Evolutionary conservation across 2,113 vertebrate species (phyloP).

Genomic region (Mesoclemmys tuberculata): DNA sequence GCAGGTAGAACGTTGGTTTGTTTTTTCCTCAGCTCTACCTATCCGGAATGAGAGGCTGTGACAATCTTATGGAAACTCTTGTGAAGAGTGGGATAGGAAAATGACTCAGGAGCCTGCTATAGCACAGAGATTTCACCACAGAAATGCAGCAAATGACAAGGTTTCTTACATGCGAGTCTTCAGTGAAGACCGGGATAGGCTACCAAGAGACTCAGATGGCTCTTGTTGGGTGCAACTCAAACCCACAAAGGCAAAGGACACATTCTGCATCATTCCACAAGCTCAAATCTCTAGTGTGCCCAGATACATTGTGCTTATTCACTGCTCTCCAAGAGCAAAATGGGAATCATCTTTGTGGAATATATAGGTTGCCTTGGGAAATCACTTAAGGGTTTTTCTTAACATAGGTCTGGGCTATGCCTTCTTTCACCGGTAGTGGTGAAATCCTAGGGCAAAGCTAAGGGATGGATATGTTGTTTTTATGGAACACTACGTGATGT

Average conservation of each 20-base stretch:
- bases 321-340: not conserved
- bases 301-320: not conserved
- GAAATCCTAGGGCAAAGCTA: not conserved
- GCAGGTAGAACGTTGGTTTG: not conserved
- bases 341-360: not conserved
- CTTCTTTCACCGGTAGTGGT: not conserved
- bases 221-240: not conserved
- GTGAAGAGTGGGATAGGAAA: fast-evolving
- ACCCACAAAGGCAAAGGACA: not conserved
- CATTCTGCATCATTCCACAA: not conserved
- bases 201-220: not conserved
- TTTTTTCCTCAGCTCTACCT: not conserved
- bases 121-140: not conserved
- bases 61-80: not conserved
- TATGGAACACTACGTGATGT: not conserved
- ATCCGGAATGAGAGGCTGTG: not conserved
- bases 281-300: fast-evolving
- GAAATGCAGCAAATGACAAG: not conserved
- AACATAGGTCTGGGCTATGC: fast-evolving
- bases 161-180: not conserved
- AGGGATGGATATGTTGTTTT: not conserved
- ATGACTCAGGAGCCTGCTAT: fast-evolving
- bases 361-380: not conserved
- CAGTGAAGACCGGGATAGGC: not conserved
- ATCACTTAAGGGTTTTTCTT: not conserved